Conservation (phyloP, 2,113 vertebrate species). For the Zeus faber region DNA sequence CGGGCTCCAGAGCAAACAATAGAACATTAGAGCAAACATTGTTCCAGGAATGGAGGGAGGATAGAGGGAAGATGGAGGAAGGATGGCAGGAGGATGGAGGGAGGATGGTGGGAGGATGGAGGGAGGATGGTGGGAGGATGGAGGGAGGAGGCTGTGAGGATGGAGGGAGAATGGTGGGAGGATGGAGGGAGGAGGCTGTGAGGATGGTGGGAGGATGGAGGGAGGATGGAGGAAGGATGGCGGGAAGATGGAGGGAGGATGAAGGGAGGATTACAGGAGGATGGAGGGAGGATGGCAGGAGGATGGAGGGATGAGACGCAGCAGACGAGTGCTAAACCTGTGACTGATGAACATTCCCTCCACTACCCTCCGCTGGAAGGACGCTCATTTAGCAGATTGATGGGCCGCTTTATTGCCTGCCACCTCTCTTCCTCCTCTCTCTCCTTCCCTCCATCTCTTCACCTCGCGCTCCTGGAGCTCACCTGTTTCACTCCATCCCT, state of each 20-base stretch:
- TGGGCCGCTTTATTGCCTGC: constrained; percentile 65
- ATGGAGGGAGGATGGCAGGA: neutral
- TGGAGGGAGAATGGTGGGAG: too few species aligned
- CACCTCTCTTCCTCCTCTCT: constrained; percentile 48
- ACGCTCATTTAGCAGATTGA: constrained; percentile 69
- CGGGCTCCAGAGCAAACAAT: too few species aligned
- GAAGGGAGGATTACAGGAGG: neutral
- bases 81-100: too few species aligned
- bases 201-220: neutral
- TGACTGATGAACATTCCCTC: constrained; percentile 56
- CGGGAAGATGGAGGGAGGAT: neutral
- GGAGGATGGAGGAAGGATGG: neutral
- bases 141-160: too few species aligned
- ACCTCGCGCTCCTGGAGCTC: constrained; percentile 39
- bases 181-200: too few species aligned
- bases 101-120: too few species aligned
- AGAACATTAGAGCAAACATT: too few species aligned
- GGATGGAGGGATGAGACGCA: constrained; percentile 6
- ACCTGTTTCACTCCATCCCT: constrained; percentile 26
- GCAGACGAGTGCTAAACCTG: constrained; percentile 34
- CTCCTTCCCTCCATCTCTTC: constrained; percentile 36
- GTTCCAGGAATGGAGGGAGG: too few species aligned
- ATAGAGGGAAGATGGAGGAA: too few species aligned
- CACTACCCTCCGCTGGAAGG: constrained; percentile 56
- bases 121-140: too few species aligned